Conservation (phyloP, 1,140 invertebrate genomes). For the Aleiodes sp. region DNA sequence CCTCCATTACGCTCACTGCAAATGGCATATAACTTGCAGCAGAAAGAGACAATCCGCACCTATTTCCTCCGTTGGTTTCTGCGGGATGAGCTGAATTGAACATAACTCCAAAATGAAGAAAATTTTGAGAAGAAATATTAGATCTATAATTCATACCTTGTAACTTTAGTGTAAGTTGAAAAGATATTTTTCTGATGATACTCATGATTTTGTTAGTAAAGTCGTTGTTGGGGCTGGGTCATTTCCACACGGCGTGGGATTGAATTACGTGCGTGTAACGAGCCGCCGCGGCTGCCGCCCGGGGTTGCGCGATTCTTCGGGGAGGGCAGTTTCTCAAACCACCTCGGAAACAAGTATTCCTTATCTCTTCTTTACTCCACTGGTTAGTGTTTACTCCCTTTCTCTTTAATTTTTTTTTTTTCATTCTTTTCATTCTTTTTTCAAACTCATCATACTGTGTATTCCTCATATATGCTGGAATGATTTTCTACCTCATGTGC, state of each 20-base stretch:
- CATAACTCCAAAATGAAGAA: no score
- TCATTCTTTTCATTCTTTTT: not conserved
- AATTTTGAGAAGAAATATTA: no score
- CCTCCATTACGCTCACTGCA: no score
- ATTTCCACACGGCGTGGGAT: conserved; percentile 52
- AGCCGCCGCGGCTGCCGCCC: conserved; percentile 31
- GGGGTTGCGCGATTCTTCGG: conserved; percentile 35
- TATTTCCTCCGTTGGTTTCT: no score
- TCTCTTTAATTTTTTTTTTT: not conserved
- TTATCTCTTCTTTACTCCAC: no score
- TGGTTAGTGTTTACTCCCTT: conserved; percentile 4
- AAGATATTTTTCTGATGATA: no score
- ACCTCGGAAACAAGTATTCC: conserved; percentile 24
- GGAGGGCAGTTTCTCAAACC: conserved; percentile 29
- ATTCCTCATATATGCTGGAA: not conserved
- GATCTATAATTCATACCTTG: no score
- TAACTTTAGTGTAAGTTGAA: no score
- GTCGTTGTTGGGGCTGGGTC: conserved; percentile 33
- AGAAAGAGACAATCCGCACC: no score
- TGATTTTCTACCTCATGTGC: conserved; percentile 29
- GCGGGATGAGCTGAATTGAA: no score
- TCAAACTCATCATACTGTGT: not conserved
- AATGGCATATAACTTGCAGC: no score
- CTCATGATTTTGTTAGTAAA: no score
- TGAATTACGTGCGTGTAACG: conserved; percentile 51